Percentiles rank a stretch among this genome's conserved stretches.
Conservation (phyloP, 2,113 vertebrate species). For the Cyanoramphus novaezelandiae region DNA sequence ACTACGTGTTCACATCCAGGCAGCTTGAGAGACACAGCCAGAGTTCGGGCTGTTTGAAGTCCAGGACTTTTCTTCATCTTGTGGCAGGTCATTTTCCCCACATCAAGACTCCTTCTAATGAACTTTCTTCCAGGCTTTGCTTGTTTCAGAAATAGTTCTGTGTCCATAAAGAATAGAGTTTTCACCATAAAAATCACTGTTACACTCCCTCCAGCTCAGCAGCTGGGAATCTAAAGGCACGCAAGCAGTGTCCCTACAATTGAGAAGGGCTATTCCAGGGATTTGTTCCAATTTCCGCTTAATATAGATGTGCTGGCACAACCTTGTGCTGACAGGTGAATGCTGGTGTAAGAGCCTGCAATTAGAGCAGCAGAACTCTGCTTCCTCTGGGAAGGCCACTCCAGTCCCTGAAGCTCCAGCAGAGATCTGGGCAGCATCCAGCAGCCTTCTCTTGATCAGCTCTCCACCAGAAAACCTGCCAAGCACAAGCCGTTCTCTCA, state of each 20-base stretch:
- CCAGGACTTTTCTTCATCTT: neutral
- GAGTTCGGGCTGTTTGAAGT: neutral
- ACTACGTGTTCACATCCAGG: neutral
- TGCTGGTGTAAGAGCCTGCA: neutral
- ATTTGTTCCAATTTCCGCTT: neutral
- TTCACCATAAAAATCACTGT: neutral
- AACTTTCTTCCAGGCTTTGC: neutral
- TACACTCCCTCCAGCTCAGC: neutral
- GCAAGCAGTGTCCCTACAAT: neutral
- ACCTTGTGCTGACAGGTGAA: constrained; percentile 12
- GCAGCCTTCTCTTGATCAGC: neutral
- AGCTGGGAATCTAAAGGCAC: neutral
- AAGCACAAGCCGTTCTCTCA: neutral
- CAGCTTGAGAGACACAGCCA: neutral
- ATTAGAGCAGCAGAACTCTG: neutral
- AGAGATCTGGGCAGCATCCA: constrained; percentile 38
- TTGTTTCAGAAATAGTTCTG: neutral
- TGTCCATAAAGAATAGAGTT: neutral
- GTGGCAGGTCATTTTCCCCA: neutral
- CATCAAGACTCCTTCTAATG: neutral
- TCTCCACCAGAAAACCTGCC: neutral
- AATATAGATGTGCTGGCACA: constrained; percentile 41
- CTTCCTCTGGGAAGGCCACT: neutral
- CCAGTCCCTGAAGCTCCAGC: neutral
- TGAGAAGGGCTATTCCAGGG: neutral